These are phyloP conservation scores for Urocyon cinereoargenteus DNA, from an alignment of 2,797 vertebrate species.

Conservation along the genomic window DNA sequence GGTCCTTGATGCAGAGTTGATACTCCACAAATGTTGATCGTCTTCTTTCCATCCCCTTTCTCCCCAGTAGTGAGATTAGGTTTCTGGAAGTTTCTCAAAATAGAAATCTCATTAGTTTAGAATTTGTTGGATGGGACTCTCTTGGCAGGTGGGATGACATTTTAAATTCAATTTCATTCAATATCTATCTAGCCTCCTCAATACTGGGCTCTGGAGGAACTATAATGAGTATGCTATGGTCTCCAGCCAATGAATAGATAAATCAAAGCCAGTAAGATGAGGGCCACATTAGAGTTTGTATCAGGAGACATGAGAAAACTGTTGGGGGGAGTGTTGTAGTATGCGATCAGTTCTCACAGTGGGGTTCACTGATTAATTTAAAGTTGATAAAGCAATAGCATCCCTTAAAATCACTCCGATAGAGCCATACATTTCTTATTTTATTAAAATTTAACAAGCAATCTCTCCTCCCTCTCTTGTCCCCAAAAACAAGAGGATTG, in stretches of 20 bases:
- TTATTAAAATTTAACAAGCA: neutral
- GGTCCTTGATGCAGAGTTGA: neutral
- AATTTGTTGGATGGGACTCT: neutral
- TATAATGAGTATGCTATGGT: neutral
- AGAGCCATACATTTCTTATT: neutral
- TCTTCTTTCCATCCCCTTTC: neutral
- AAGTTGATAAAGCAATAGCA: constrained; percentile 27
- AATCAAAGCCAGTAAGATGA: neutral
- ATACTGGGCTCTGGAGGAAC: neutral
- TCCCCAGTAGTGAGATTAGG: neutral
- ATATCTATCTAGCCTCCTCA: constrained; percentile 11
- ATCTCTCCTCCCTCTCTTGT: neutral
- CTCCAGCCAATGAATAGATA: neutral
- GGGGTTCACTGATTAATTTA: neutral
- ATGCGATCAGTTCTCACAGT: neutral
- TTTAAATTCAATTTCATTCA: constrained; percentile 35
- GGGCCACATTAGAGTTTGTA: neutral
- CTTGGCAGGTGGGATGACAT: neutral
- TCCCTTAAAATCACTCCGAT: neutral
- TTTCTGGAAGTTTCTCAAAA: constrained; percentile 48
- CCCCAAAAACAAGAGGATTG: neutral
- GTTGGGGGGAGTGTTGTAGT: neutral
- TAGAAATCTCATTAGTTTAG: neutral
- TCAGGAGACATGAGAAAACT: neutral
- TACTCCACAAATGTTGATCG: neutral